phyloP scores from a whole-genome alignment of 1,140 invertebrate species.

The Drosophila seguyi region DNA sequence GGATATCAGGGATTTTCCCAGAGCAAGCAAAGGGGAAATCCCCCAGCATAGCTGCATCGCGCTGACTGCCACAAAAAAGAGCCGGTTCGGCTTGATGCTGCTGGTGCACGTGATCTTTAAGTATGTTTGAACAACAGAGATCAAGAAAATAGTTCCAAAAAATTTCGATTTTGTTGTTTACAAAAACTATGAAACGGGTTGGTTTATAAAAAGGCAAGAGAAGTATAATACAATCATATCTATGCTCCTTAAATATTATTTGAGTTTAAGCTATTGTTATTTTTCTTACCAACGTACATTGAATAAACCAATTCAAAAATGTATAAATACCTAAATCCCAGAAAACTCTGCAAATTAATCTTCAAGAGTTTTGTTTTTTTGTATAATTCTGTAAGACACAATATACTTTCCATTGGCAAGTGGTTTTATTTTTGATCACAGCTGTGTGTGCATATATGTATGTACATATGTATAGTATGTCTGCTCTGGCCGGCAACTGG shows the following conservation, averaged over 20 bases:
- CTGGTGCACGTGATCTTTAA: slow-evolving; percentile 47
- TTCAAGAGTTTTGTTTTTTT: too few relatives aligned
- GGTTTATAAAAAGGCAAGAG: too few relatives aligned
- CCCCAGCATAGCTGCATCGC: slow-evolving; percentile 24
- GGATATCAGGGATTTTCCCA: slow-evolving; percentile 20
- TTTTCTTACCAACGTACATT: too few relatives aligned
- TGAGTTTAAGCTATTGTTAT: too few relatives aligned
- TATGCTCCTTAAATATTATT: too few relatives aligned
- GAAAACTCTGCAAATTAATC: not conserved
- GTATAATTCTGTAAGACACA: too few relatives aligned
- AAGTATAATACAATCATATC: too few relatives aligned
- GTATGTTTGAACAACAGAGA: not conserved
- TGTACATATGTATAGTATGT: not conserved
- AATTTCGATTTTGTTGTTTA: too few relatives aligned
- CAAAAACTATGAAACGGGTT: not conserved
- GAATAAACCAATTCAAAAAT: not conserved
- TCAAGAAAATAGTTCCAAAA: not conserved
- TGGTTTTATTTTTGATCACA: not conserved
- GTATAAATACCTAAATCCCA: not conserved
- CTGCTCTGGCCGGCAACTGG: not conserved
- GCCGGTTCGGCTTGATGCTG: not conserved
- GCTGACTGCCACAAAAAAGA: slow-evolving; percentile 9
- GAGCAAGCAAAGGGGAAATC: slow-evolving; percentile 19
- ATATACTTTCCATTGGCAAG: not conserved
- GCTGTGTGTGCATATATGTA: not conserved